Evolutionary conservation across 2,888 invertebrate genomes (phyloP), one percentile per base, ranked within the genome.

Genomic region (Scaptomyza cyrtandrae): DNA sequence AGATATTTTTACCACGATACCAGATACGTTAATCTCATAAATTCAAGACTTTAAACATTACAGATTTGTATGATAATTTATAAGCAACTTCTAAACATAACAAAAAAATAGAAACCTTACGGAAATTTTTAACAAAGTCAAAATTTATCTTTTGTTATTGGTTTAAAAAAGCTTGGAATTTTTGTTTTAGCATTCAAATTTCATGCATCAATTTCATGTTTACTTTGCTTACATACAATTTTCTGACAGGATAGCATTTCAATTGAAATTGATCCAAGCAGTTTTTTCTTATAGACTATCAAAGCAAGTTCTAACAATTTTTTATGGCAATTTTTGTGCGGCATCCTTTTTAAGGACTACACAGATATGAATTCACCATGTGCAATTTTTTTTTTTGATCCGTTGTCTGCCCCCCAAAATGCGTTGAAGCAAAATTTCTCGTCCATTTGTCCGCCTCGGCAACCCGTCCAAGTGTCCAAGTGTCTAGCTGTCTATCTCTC

Each of bases 401-500:
- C 45, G 27, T 58, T 62, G 65, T 85, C 79, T 81, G 65, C 55
- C 75, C 79, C 60, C 82, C 58, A 65, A 84, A 78, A 83, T 74
- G 60, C 43, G 39, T 53, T 53, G 48, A 29, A 63, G 52, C 67
- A 66, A 74, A 50, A 39, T 65, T 55, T 31, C 57, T 14, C 27
- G 58, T 62, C 57, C 46, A 45, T 37, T 62, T 31, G 29, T 41
- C 58, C 7, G 14, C n/a, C 59, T 55, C 37, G 19, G n/a, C 61
- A 52, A 37, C 9, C 39, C 3, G 7, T 61, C 52, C 54, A 19
- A 33, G 39, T 59, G 62, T 59, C 70, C 41, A 37, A 52, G 19
- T 61, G 55, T 68, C 59, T 58, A 46, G 52, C 62, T 41, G 62
- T 68, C 62, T 39, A 24, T 55, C 48, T 46, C 48, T 52, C 75